Percentiles rank a stretch among this genome's conserved stretches.
These are phyloP conservation scores for Pagrus major DNA, from an alignment of 2,113 vertebrate species.

Conservation along the genomic window DNA sequence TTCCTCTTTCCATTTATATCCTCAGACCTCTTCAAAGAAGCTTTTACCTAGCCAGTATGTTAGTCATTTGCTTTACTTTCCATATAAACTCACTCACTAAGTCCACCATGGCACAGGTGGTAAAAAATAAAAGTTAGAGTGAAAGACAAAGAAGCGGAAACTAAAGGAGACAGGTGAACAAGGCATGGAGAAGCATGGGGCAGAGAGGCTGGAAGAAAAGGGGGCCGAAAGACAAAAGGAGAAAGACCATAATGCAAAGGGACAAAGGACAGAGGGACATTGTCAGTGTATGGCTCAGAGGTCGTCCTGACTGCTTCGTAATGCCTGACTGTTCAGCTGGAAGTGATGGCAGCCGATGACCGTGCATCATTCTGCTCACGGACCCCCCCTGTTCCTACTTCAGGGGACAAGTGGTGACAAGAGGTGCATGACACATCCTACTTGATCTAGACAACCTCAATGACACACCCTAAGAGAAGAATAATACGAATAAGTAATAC, in stretches of 20 bases:
- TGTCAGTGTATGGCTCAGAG: conserved; percentile 69
- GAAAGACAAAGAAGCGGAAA: conserved; percentile 22
- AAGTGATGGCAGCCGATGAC: conserved; percentile 64
- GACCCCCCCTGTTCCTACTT: conserved; percentile 27
- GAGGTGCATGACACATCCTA: conserved; percentile 61
- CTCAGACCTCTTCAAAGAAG: conserved; percentile 21
- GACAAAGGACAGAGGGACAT: conserved; percentile 78
- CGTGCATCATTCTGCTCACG: conserved; percentile 71
- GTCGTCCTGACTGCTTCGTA: conserved; percentile 59
- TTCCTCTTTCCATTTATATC: conserved; percentile 50
- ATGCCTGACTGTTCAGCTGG: conserved; percentile 70
- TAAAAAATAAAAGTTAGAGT: conserved; percentile 18
- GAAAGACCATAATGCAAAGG: conserved; percentile 64
- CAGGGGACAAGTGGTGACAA: conserved; percentile 67
- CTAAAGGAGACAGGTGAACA: conserved; percentile 48
- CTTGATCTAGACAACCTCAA: conserved; percentile 53
- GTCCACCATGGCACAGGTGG: conserved; percentile 3
- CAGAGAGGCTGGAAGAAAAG: conserved; percentile 22
- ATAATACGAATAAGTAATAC: conserved; percentile 50
- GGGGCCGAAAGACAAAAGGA: conserved; percentile 22
- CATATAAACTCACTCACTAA: conserved; percentile 14
- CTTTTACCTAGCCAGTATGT: conserved; percentile 22
- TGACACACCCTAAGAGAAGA: conserved; percentile 41
- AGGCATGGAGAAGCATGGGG: conserved; percentile 28
- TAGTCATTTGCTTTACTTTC: conserved; percentile 33